Percentiles rank a stretch among this genome's conserved stretches.
Conservation (phyloP, 2,888 invertebrate species). For the Macaria liturata region DNA sequence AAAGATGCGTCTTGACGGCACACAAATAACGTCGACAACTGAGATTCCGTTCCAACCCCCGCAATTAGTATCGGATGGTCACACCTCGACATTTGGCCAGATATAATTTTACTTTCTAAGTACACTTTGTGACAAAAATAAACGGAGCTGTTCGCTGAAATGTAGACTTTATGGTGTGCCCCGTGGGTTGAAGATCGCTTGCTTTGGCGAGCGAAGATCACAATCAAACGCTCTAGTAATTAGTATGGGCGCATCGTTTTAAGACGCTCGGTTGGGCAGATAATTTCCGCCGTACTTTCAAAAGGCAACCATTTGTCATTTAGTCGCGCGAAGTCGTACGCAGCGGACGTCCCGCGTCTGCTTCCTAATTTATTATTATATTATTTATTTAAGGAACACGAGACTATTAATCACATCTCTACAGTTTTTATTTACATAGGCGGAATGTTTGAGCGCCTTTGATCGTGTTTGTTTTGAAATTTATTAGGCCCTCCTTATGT, state of each 20-base stretch:
- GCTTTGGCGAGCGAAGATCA: constrained; percentile 57
- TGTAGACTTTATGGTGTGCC: constrained; percentile 42
- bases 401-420: constrained; percentile 80
- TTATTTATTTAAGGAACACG: constrained; percentile 83
- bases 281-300: constrained; percentile 81
- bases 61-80: constrained; percentile 82
- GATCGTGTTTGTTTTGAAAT: constrained; percentile 68
- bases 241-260: constrained; percentile 74
- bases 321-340: constrained; percentile 70
- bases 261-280: constrained; percentile 79
- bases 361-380: constrained; percentile 81
- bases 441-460: constrained; percentile 67
- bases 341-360: constrained; percentile 71
- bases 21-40: constrained; percentile 66
- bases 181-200: constrained; percentile 48
- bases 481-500: constrained; percentile 61
- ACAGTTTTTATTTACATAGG: constrained; percentile 78
- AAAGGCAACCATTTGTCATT: constrained; percentile 82
- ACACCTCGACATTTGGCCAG: constrained; percentile 76
- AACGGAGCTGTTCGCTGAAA: constrained; percentile 41
- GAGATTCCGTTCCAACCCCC: constrained; percentile 60
- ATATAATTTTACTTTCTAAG: constrained; percentile 81
- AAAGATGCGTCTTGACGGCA: constrained; percentile 67
- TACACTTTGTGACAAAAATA: constrained; percentile 78
- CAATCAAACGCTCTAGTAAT: constrained; percentile 81